phyloP scores from a whole-genome alignment of 1,140 invertebrate genomes.

The Cheumatopsyche charites region DNA sequence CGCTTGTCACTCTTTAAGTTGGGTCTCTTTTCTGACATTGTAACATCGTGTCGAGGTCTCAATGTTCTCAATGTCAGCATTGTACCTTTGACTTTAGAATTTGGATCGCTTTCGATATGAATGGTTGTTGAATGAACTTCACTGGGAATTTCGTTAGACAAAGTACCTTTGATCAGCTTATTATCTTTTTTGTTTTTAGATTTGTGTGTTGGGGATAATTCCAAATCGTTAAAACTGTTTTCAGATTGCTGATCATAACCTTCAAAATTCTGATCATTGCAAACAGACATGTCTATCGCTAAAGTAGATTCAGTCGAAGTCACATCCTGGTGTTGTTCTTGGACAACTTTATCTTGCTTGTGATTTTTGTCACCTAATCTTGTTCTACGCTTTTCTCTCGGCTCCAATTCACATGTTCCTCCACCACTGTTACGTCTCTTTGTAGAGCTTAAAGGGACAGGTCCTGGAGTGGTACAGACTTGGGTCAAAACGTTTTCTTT shows the following conservation, averaged over 20 bases:
- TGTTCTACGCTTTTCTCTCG: slow-evolving; percentile 46
- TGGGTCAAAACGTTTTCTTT: slow-evolving; percentile 45
- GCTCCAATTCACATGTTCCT: slow-evolving; percentile 38
- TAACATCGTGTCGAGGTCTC: slow-evolving; percentile 33
- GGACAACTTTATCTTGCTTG: slow-evolving; percentile 1
- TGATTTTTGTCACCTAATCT: slow-evolving; percentile 40
- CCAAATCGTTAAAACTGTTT: background rate
- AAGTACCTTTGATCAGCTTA: slow-evolving; percentile 19
- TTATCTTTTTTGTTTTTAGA: slow-evolving; percentile 36
- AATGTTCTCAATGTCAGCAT: slow-evolving; percentile 25
- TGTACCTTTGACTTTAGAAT: background rate
- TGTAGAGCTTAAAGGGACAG: slow-evolving; percentile 41
- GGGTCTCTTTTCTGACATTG: slow-evolving; percentile 23
- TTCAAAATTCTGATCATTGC: slow-evolving; percentile 34
- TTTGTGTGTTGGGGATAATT: slow-evolving; percentile 24
- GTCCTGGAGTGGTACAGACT: background rate
- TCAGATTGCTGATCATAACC: slow-evolving; percentile 15
- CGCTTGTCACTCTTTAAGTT: slow-evolving; percentile 35
- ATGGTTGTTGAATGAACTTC: slow-evolving; percentile 45
- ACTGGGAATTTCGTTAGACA: slow-evolving; percentile 25
- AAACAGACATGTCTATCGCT: slow-evolving; percentile 21
- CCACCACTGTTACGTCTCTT: slow-evolving; percentile 43
- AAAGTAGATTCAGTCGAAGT: slow-evolving; percentile 40
- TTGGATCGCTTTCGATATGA: slow-evolving; percentile 34
- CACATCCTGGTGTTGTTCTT: slow-evolving; percentile 46